Percentiles rank a stretch among this genome's conserved stretches.
Evolutionary conservation across 1,140 invertebrate species (phyloP).

Genomic region (Penaeus vannamei): DNA sequence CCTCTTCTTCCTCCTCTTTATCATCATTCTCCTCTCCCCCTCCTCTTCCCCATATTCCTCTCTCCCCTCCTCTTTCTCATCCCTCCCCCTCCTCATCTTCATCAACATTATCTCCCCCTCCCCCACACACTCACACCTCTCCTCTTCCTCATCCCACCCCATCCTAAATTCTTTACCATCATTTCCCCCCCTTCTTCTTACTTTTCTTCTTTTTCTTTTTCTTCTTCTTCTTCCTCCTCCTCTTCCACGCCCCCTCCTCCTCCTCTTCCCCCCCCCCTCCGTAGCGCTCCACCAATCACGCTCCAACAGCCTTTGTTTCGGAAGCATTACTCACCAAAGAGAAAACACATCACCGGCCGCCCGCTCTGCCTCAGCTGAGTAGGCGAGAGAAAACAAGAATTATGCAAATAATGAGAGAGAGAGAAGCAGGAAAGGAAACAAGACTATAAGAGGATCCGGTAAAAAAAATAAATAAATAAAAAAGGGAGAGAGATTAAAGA

Average conservation of each 20-base stretch:
- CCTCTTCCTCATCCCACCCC: not conserved
- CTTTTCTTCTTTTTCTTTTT: not conserved
- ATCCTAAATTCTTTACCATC: not conserved
- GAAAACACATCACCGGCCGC: not conserved
- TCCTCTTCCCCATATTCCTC: too few relatives aligned
- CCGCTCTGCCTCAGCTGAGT: not conserved
- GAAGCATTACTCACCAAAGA: not conserved
- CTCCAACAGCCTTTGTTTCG: constrained; percentile 2
- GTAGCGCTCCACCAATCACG: not conserved
- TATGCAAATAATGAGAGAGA: not conserved
- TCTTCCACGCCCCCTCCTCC: not conserved
- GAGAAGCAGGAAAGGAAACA: not conserved
- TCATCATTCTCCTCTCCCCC: not conserved
- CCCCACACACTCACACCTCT: too few relatives aligned
- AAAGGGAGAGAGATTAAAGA: too few relatives aligned
- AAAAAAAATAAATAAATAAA: not conserved
- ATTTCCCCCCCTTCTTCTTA: too few relatives aligned
- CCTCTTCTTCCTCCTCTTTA: too few relatives aligned
- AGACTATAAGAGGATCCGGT: not conserved
- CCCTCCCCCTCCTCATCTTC: too few relatives aligned
- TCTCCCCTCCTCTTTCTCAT: not conserved
- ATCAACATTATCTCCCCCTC: too few relatives aligned
- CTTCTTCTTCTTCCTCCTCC: not conserved
- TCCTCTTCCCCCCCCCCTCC: not conserved
- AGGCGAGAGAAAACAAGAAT: constrained; percentile 17